Evolutionary conservation across 2,888 invertebrate species (phyloP).

Genomic region (Heteromurus nitidus): DNA sequence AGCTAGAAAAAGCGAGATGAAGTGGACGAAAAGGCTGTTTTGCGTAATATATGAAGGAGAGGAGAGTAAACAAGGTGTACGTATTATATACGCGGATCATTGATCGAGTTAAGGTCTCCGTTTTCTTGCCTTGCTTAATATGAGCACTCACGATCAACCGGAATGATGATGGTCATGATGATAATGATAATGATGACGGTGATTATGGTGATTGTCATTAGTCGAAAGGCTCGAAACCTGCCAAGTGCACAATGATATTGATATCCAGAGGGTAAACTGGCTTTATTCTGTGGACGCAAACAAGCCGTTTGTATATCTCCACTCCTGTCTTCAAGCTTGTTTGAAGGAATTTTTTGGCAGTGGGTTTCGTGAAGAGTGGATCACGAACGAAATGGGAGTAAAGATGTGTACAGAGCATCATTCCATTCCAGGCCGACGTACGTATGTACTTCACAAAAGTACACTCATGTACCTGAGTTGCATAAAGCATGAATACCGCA

Average conservation of each 20-base stretch:
- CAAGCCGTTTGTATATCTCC: background rate
- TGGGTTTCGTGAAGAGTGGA: background rate
- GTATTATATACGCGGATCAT: constrained; percentile 17
- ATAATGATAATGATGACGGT: constrained; percentile 56
- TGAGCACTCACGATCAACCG: constrained; percentile 61
- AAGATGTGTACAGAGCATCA: too few species aligned
- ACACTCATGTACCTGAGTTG: too few species aligned
- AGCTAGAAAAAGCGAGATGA: background rate
- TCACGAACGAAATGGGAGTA: background rate
- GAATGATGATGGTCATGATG: constrained; percentile 58
- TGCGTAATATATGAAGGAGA: background rate
- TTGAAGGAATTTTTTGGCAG: background rate
- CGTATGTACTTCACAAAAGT: too few species aligned
- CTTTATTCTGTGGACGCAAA: background rate
- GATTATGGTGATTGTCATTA: constrained; percentile 60
- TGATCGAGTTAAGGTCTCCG: constrained; percentile 49
- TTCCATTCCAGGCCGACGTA: too few species aligned
- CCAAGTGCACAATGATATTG: constrained; percentile 38
- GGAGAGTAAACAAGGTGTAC: constrained; percentile 15
- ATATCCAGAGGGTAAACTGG: constrained; percentile 52
- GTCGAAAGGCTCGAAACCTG: constrained; percentile 55
- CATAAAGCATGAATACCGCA: too few species aligned
- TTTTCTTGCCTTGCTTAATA: constrained; percentile 32
- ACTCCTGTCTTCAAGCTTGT: background rate
- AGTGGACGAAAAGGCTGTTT: background rate